Evolutionary conservation across 2,888 invertebrate genomes (phyloP).

Genomic region (Bruchidius siliquastri): DNA sequence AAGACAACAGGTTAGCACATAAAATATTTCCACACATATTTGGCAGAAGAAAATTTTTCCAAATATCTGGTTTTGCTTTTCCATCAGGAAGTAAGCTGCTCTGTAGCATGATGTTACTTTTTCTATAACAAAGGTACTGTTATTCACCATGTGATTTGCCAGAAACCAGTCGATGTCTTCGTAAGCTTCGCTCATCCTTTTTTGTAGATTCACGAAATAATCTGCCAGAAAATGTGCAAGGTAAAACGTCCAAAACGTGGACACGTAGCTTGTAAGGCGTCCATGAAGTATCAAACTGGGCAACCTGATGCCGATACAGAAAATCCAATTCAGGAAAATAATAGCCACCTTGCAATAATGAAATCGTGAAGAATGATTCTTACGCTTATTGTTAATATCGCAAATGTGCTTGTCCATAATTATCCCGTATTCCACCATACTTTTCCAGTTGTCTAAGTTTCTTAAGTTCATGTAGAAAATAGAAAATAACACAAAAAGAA

Average conservation of each 20-base stretch:
- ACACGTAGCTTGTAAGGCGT: not conserved
- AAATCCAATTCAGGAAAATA: not conserved
- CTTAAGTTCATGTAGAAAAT: not conserved
- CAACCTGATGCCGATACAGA: not conserved
- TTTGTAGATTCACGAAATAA: not conserved
- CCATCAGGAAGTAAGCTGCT: not conserved
- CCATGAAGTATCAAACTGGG: not conserved
- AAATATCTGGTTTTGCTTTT: not conserved
- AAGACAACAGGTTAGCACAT: not conserved
- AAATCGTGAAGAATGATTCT: not conserved
- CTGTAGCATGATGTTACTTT: not conserved
- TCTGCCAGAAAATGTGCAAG: not conserved
- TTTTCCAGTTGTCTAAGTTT: not conserved
- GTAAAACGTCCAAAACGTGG: not conserved
- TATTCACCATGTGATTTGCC: not conserved
- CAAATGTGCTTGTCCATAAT: not conserved
- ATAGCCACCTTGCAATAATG: not conserved
- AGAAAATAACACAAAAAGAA: not conserved
- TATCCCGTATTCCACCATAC: not conserved
- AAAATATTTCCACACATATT: not conserved
- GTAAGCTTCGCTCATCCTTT: not conserved
- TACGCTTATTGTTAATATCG: not conserved
- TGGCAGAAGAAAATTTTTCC: not conserved
- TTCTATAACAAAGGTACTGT: not conserved
- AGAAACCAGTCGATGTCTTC: not conserved